Evolutionary conservation across 2,888 invertebrate species (phyloP), one percentile per base, ranked within the genome.

Genomic region (Dysmachus trigonus): DNA sequence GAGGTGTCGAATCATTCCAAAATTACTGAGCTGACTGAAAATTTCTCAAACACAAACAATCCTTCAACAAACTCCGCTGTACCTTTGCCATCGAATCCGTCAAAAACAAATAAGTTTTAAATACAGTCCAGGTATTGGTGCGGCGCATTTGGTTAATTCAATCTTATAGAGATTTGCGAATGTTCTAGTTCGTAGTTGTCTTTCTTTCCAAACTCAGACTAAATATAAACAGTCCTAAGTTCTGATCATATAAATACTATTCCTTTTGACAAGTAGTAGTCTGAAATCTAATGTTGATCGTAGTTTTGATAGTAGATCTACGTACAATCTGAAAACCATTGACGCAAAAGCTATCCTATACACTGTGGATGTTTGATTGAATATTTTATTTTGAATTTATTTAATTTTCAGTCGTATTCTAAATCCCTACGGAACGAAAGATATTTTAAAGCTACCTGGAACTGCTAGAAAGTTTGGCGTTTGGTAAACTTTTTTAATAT

Each of bases 1-100:
- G 92, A 92, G 88, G 90, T 90, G 31, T 91, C 91, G 85, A 91
- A 90, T 89, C 91, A 91, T 88, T 91, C 91, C 74, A 90, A 91
- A 87, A 89, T 91, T 88, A 90, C 90, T 90, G 92, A 91, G 62
- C 15, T 85, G 13, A 74, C 31, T 30, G 73, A 85, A 31, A 74
- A 85, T 74, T 7, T 41, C 15, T 15, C 83, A 41, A 83, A 83
- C 71, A 31, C 86, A 73, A 62, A 47, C 22, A 77, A 47, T 47
- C 81, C 87, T 41, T 86, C 87, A 51, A 72, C 62, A 47, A 86
- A 77, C 33, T 53, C 87, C 51, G 5, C 79, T 31, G 62, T 35
- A 27, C 82, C 38, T 85, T 15, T 76, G 62, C 38, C 83, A 22
- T 85, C 81, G 38, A 88, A 87, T 86, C 87, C 88, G n/a, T 76